phyloP scores from a whole-genome alignment of 2,888 invertebrate genomes.

The Coenonympha glycerion region DNA sequence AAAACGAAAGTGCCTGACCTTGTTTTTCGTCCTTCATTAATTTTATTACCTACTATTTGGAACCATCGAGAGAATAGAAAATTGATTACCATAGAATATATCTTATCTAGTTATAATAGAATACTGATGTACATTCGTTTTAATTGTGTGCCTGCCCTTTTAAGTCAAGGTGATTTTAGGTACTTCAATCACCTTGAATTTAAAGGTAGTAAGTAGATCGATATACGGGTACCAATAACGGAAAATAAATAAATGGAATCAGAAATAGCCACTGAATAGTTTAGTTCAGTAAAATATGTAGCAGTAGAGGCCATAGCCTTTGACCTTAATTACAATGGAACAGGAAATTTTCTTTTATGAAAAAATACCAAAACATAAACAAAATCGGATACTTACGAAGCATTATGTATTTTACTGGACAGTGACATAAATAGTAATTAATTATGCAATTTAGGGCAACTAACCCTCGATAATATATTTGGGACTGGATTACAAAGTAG shows the following conservation, averaged over 20 bases:
- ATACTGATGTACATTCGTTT: not conserved
- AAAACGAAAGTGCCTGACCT: not conserved
- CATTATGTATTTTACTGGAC: no score
- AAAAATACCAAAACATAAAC: no score
- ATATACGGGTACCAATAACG: no score
- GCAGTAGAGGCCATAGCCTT: not conserved
- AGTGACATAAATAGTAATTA: no score
- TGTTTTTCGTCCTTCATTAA: not conserved
- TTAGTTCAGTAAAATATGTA: not conserved
- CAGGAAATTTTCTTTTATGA: not conserved
- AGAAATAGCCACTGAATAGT: not conserved
- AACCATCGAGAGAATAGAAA: not conserved
- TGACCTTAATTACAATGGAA: not conserved
- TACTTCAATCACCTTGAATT: no score
- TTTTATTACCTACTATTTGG: not conserved
- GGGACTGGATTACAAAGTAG: no score
- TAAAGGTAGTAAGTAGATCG: no score
- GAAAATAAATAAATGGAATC: constrained; percentile 2
- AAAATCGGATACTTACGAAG: no score
- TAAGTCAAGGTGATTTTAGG: not conserved
- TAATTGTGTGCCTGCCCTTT: not conserved
- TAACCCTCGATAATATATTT: no score
- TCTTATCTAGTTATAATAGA: not conserved
- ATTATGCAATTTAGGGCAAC: no score
- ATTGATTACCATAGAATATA: not conserved